Conservation (phyloP, 2,113 vertebrate genomes). For the Rhinopomastus cyanomelas region DNA sequence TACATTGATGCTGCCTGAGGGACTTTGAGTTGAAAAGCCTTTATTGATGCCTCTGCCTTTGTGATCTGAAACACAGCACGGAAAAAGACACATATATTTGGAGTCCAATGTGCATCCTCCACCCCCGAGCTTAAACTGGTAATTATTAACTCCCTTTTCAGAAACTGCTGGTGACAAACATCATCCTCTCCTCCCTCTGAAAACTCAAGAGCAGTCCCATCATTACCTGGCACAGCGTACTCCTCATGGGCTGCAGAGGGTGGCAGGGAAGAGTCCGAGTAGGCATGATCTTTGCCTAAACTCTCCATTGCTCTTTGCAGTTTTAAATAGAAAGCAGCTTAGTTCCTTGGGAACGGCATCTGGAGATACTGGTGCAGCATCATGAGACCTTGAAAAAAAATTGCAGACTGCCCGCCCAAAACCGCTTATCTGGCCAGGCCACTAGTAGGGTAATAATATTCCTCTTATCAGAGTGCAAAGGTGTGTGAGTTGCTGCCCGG, state of each 20-base stretch:
- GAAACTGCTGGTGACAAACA: neutral
- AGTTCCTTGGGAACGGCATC: conserved; percentile 28
- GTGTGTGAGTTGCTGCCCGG: conserved; percentile 18
- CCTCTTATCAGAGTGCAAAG: conserved; percentile 70
- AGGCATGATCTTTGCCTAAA: neutral
- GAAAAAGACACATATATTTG: neutral
- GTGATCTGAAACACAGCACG: neutral
- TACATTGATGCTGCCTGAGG: neutral
- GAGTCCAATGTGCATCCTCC: neutral
- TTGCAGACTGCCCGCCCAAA: conserved; percentile 70
- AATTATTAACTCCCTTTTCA: neutral
- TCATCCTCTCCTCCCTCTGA: neutral
- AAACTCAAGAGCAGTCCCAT: neutral
- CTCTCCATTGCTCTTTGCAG: conserved; percentile 56
- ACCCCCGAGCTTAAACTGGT: neutral
- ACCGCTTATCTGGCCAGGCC: conserved; percentile 73
- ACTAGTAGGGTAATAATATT: conserved; percentile 62
- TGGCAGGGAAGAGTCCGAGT: neutral
- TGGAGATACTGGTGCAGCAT: conserved; percentile 46
- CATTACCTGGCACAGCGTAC: conserved; percentile 65
- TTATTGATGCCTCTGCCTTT: neutral
- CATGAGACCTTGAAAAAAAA: conserved; percentile 50
- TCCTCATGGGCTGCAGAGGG: neutral
- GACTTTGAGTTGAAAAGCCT: neutral
- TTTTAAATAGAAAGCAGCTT: conserved; percentile 10